A percentile compares a stretch with the other conserved stretches of the same genome.
These are phyloP conservation scores for Drosophila repleta DNA, from an alignment of 1,140 invertebrate species.

Conservation along the genomic window DNA sequence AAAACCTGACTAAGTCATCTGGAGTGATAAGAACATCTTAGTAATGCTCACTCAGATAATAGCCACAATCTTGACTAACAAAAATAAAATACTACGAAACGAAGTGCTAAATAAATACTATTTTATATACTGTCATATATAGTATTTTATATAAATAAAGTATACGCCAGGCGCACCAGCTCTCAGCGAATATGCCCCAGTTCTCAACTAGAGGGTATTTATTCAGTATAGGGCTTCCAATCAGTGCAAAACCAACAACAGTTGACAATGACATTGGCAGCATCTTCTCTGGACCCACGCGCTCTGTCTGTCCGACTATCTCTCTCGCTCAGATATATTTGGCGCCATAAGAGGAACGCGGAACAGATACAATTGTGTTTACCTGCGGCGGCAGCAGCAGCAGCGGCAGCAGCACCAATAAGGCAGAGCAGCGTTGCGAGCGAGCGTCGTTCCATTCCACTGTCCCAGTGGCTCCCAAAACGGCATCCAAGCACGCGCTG, in stretches of 20 bases:
- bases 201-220: slow-evolving; percentile 22
- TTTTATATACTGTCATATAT: too few species aligned
- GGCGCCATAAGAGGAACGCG: slow-evolving; percentile 45
- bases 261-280: slow-evolving; percentile 73
- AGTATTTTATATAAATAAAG: too few species aligned
- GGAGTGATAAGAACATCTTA: too few species aligned
- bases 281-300: slow-evolving; percentile 35
- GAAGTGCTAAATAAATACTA: too few species aligned
- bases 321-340: slow-evolving; percentile 27
- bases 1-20: background rate
- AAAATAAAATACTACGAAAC: too few species aligned
- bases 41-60: too few species aligned
- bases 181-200: background rate
- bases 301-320: slow-evolving; percentile 6
- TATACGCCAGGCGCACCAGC: too few species aligned
- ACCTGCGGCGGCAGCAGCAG: slow-evolving; percentile 34
- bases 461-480: slow-evolving; percentile 42
- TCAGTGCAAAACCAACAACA: slow-evolving; percentile 41
- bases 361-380: slow-evolving; percentile 44
- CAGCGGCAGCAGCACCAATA: background rate
- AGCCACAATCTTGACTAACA: too few species aligned
- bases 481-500: slow-evolving; percentile 52
- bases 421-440: too few species aligned
- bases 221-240: slow-evolving; percentile 60
- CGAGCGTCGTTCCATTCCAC: slow-evolving; percentile 39